Conservation (phyloP, 2,888 invertebrate species). For the Drosophila monieri region DNA sequence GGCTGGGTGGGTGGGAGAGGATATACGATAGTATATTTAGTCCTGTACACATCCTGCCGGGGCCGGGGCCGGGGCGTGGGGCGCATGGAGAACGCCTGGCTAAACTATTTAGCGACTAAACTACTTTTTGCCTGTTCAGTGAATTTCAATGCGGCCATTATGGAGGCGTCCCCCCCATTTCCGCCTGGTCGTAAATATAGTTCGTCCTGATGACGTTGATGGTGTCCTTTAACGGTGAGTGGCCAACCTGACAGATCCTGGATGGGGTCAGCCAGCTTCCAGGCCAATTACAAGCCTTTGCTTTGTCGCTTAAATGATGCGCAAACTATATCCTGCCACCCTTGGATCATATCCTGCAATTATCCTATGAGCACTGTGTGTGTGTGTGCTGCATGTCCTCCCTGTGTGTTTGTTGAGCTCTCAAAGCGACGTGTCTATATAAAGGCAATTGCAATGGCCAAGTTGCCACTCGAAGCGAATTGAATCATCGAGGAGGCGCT, state of each 20-base stretch:
- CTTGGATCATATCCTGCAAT: not conserved
- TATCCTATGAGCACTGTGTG: slow-evolving; percentile 3
- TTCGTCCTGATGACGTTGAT: slow-evolving; percentile 1
- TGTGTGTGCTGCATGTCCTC: too few relatives aligned
- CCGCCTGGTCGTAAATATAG: not conserved
- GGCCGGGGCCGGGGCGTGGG: too few relatives aligned
- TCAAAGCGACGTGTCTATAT: slow-evolving; percentile 18
- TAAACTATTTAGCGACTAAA: slow-evolving; percentile 59
- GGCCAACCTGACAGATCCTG: slow-evolving; percentile 11
- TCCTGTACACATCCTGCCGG: slow-evolving; percentile 17
- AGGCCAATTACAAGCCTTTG: slow-evolving; percentile 41
- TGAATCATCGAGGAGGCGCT: slow-evolving; percentile 16
- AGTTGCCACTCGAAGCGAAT: slow-evolving; percentile 17
- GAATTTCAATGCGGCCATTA: slow-evolving; percentile 63
- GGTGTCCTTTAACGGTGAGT: slow-evolving; percentile 46
- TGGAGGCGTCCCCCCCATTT: slow-evolving; percentile 4
- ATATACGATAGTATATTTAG: slow-evolving; percentile 59
- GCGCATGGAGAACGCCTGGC: slow-evolving; percentile 7
- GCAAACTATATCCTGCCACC: slow-evolving; percentile 35
- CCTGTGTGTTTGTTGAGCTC: slow-evolving; percentile 42
- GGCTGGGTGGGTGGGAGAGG: slow-evolving; percentile 12
- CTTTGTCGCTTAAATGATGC: slow-evolving; percentile 42
- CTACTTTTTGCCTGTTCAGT: slow-evolving; percentile 74
- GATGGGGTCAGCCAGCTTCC: slow-evolving; percentile 34
- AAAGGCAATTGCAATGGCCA: slow-evolving; percentile 1